Base-by-base conservation (phyloP, 2,888 invertebrate species). In the Callyntrura guangdongensis region DNA sequence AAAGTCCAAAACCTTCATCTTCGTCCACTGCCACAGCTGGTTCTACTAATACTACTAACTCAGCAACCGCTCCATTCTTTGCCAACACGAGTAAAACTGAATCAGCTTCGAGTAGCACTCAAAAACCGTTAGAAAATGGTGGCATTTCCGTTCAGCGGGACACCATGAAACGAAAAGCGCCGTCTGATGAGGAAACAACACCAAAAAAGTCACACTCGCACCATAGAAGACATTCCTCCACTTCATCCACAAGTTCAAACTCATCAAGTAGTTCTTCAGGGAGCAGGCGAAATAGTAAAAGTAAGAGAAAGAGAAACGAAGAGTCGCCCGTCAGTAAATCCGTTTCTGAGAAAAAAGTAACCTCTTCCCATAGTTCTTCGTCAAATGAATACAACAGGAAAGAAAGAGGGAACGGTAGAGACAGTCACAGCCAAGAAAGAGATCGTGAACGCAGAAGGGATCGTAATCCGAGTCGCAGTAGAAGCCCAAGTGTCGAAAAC, bases 381-480 rank as follows among this genome's bases (percentile, higher is more conserved):
- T 22, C 77, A 3, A 20, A 25, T 25, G 74, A 12, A 12, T 47
- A 14, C 8, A 47, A 20, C 8, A 3, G 72, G 20, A 27, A 61
- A 49, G 74, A 89, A 9, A 79, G 82, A 64, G 79, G 87, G 6
- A 25, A 69, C 20, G 12, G 77, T 14, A 59, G 82, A 20, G 90
- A 90, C 14, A 90, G 82, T 20, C 64, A 67, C 9, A 92, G 92
- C 67, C 88, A 91, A 67, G 92, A 92, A 81, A 87, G 91, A 27
- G 92, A 91, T n/a, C 59, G 87, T 27, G 88, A 91, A 53, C 22
- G 86, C 36, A 74, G 91, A 64, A 67, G 87, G 49, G 88, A 87
- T 59, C 87, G 92, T 5, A 92, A 92, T 79, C 92, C 92, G 20
- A 92, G 92, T 56, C 77, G 61, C 12, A 91, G 86, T 45, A 72